Conservation (phyloP, 2,888 invertebrate genomes). For the Lithophane semibrunnea region DNA sequence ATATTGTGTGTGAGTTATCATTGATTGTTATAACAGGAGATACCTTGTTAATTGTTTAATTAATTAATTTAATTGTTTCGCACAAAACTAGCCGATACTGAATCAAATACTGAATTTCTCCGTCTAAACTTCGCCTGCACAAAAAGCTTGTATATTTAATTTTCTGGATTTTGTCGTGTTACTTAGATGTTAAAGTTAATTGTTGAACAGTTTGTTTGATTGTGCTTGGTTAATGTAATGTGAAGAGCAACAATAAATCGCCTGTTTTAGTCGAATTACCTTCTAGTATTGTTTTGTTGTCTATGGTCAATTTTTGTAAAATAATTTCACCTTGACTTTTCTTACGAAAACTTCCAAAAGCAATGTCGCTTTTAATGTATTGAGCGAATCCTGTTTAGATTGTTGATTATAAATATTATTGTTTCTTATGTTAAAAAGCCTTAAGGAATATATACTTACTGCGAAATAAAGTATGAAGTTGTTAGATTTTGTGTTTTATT, state of each 20-base stretch:
- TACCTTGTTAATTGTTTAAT: conserved; percentile 9
- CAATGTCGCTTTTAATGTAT: conserved; percentile 51
- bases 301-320: conserved; percentile 53
- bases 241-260: conserved; percentile 48
- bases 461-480: conserved; percentile 69
- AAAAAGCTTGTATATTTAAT: conserved; percentile 61
- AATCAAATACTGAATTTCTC: conserved; percentile 19
- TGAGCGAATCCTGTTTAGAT: conserved; percentile 61
- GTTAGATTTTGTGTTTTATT: conserved; percentile 48
- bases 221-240: conserved; percentile 50
- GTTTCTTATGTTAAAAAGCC: conserved; percentile 66
- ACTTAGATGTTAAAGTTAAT: conserved; percentile 53
- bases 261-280: conserved; percentile 46
- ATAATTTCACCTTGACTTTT: conserved; percentile 36
- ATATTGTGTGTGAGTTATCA: neutral
- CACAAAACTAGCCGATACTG: conserved; percentile 47
- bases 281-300: conserved; percentile 54
- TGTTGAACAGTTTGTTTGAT: conserved; percentile 54
- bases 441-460: conserved; percentile 62
- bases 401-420: conserved; percentile 64
- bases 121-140: conserved; percentile 24
- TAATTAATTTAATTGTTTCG: conserved; percentile 23
- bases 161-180: conserved; percentile 70
- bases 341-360: conserved; percentile 37
- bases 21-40: conserved; percentile 4